Evolutionary conservation across 92 coral and sea anemone genomes (phyloP).

Genomic region (Epizoanthus illoricatus): DNA sequence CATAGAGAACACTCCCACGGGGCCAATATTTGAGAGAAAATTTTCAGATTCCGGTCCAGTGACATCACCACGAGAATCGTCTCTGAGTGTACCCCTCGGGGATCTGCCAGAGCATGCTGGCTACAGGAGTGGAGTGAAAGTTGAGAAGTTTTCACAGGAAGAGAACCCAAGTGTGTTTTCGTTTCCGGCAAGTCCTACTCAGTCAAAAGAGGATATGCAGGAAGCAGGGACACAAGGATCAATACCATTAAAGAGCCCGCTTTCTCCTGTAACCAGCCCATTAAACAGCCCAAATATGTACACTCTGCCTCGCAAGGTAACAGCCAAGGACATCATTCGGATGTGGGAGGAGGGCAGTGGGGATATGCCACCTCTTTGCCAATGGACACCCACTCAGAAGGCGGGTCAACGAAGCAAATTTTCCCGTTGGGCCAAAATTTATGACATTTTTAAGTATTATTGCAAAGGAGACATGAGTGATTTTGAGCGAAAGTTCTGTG

Average conservation of each 20-base stretch:
- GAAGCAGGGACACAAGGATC: not conserved
- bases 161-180: not conserved
- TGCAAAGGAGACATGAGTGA: conserved; percentile 79
- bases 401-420: conserved; percentile 97
- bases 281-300: conserved; percentile 54
- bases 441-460: conserved; percentile 95
- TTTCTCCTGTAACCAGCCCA: conserved; percentile 35
- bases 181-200: not conserved
- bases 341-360: conserved; percentile 93
- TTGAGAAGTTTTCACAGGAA: not conserved
- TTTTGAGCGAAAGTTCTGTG: conserved; percentile 83
- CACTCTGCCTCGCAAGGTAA: conserved; percentile 90
- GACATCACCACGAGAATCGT: not conserved
- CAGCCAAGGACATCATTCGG: conserved; percentile 89
- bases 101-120: conserved; percentile 8
- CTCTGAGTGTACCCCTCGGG: not conserved
- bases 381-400: conserved; percentile 95
- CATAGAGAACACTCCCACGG: conserved; percentile 75
- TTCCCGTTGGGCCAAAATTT: conserved; percentile 99
- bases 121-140: not conserved
- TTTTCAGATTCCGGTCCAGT: conserved; percentile 13
- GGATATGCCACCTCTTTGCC: conserved; percentile 82
- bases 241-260: conserved; percentile 21
- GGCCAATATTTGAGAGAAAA: conserved; percentile 70
- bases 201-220: not conserved